A percentile compares a stretch with the other conserved stretches of the same genome.
Conservation (phyloP, 2,113 vertebrate genomes). For the Rallus limicola region DNA sequence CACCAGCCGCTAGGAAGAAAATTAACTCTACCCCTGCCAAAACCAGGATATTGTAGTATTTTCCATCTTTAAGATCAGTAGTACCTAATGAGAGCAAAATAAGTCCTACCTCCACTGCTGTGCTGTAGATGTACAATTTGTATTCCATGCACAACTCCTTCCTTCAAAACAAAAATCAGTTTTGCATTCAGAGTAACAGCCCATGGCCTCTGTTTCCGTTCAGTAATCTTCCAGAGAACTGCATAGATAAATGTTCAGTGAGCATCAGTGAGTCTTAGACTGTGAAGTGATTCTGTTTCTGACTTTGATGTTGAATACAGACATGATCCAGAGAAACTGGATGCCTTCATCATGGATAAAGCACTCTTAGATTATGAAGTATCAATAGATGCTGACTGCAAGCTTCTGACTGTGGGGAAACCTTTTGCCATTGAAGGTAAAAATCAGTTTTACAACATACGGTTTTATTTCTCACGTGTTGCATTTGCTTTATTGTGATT, state of each 20-base stretch:
- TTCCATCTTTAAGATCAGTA: background rate
- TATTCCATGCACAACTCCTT: background rate
- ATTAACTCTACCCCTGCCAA: no score
- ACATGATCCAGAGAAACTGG: slow-evolving; percentile 93
- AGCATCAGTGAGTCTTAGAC: background rate
- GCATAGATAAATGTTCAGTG: background rate
- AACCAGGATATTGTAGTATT: background rate
- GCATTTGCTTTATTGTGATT: background rate
- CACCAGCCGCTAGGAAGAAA: no score
- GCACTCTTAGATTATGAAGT: slow-evolving; percentile 98
- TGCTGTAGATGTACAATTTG: background rate
- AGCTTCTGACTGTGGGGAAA: slow-evolving; percentile 94
- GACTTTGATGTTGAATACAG: slow-evolving; percentile 73
- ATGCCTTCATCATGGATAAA: slow-evolving; percentile 99
- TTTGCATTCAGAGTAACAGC: background rate
- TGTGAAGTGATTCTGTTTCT: slow-evolving; percentile 26
- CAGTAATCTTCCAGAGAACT: background rate
- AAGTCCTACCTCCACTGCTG: background rate
- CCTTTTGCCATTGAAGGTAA: slow-evolving; percentile 99
- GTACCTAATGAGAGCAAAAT: background rate
- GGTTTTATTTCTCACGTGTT: background rate
- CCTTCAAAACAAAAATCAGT: background rate
- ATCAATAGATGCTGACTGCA: slow-evolving; percentile 97
- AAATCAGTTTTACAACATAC: background rate
- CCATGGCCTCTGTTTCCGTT: background rate